Evolutionary conservation across 2,113 vertebrate genomes (phyloP).

Genomic region (Neolamprologus hecqui): DNA sequence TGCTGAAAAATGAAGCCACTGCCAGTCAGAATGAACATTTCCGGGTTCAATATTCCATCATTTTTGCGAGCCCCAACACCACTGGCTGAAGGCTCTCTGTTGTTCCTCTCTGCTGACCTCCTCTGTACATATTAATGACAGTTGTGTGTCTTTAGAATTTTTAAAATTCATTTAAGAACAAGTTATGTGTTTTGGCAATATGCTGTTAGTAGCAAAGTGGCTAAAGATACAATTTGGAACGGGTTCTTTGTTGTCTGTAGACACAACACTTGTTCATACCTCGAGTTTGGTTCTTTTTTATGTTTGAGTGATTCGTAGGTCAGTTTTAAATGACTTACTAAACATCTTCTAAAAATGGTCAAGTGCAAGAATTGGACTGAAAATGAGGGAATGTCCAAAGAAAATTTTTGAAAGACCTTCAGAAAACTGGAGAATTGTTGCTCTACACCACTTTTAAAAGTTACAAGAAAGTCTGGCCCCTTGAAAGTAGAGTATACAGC

Average conservation of each 20-base stretch:
- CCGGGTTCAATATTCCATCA: background rate
- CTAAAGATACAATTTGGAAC: background rate
- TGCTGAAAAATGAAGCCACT: background rate
- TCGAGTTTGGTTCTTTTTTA: background rate
- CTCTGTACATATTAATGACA: accelerated
- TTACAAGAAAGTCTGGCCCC: background rate
- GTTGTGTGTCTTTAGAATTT: background rate
- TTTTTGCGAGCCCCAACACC: background rate
- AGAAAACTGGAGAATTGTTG: background rate
- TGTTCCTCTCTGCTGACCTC: background rate
- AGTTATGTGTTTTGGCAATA: background rate
- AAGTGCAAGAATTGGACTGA: background rate
- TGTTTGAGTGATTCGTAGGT: background rate
- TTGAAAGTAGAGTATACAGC: background rate
- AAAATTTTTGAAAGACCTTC: background rate
- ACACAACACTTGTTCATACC: background rate
- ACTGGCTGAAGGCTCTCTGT: background rate
- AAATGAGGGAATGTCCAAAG: background rate
- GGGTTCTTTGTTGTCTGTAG: background rate
- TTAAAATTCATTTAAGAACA: background rate
- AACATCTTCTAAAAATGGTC: background rate
- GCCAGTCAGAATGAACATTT: background rate
- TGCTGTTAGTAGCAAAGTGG: background rate
- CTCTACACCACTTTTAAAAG: background rate
- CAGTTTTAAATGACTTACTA: background rate